These are phyloP conservation scores for Tursiops truncatus DNA, from an alignment of 2,113 vertebrate species.

Conservation along the genomic window DNA sequence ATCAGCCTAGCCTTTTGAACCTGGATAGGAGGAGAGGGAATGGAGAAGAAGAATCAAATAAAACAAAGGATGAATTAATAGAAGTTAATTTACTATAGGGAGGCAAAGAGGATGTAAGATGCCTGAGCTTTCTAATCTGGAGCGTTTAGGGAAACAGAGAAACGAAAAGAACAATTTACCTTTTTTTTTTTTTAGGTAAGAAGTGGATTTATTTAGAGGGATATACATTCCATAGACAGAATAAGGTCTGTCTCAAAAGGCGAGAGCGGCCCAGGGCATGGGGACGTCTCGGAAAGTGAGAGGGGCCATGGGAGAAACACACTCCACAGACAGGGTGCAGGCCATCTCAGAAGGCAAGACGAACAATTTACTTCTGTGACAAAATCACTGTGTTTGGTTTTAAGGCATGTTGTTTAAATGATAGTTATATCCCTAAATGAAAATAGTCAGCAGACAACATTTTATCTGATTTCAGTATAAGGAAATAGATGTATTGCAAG, in stretches of 20 bases:
- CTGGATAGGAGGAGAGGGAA: background rate
- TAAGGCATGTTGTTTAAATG: slow-evolving; percentile 42
- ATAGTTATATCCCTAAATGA: slow-evolving; percentile 10
- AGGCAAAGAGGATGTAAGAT: background rate
- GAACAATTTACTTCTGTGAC: slow-evolving; percentile 7
- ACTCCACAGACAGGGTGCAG: too few relatives aligned
- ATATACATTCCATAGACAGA: too few relatives aligned
- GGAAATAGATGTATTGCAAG: slow-evolving; percentile 25
- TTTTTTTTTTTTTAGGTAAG: background rate
- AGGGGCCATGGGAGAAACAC: too few relatives aligned
- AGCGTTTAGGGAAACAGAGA: background rate
- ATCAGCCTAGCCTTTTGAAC: background rate
- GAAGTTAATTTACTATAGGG: background rate
- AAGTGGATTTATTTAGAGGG: too few relatives aligned
- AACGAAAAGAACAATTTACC: background rate
- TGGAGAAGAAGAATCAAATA: background rate
- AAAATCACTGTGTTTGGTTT: slow-evolving; percentile 35
- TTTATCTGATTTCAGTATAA: slow-evolving; percentile 38
- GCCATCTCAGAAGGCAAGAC: too few relatives aligned
- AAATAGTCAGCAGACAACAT: background rate
- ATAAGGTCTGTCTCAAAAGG: too few relatives aligned
- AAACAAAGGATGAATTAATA: slow-evolving; percentile 27
- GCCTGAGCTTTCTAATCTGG: background rate
- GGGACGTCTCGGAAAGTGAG: too few relatives aligned
- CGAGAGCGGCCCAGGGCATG: too few relatives aligned